Conservation (phyloP, 2,888 invertebrate genomes). For the Priocnemis perturbator region DNA sequence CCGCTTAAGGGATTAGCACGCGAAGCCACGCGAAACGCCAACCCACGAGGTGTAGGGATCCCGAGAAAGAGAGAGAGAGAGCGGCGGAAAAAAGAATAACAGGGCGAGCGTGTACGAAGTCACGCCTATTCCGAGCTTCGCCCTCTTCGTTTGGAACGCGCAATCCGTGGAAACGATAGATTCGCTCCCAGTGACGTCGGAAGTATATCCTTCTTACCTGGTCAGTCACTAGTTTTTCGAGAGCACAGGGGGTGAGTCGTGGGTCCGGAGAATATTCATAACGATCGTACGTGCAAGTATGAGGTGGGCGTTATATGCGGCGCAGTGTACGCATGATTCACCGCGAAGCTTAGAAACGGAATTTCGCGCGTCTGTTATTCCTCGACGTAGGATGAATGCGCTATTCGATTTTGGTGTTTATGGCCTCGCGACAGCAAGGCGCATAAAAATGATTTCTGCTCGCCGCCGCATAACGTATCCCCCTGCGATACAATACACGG, state of each 20-base stretch:
- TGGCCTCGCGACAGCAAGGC: background rate
- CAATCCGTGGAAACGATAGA: background rate
- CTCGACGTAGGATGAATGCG: background rate
- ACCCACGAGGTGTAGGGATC: constrained; percentile 26
- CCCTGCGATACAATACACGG: constrained; percentile 33
- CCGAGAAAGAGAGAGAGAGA: background rate
- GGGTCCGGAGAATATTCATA: too few species aligned
- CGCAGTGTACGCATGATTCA: constrained; percentile 6
- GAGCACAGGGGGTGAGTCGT: too few species aligned
- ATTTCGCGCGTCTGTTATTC: too few species aligned
- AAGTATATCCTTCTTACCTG: too few species aligned
- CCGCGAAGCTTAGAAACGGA: constrained; percentile 7
- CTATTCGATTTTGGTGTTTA: background rate
- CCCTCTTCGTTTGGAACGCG: constrained; percentile 37
- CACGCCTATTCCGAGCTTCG: constrained; percentile 30
- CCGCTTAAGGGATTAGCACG: constrained; percentile 56
- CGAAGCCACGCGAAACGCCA: constrained; percentile 50
- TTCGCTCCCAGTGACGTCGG: constrained; percentile 8
- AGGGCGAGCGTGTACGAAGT: constrained; percentile 15
- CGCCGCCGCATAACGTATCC: constrained; percentile 21
- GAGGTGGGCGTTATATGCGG: constrained; percentile 18
- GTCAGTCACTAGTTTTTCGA: too few species aligned
- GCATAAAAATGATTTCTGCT: constrained; percentile 41
- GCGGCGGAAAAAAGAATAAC: constrained; percentile 25
- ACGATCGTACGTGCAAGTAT: background rate